phyloP scores from a whole-genome alignment of 2,888 invertebrate species.

The Diploptera punctata region DNA sequence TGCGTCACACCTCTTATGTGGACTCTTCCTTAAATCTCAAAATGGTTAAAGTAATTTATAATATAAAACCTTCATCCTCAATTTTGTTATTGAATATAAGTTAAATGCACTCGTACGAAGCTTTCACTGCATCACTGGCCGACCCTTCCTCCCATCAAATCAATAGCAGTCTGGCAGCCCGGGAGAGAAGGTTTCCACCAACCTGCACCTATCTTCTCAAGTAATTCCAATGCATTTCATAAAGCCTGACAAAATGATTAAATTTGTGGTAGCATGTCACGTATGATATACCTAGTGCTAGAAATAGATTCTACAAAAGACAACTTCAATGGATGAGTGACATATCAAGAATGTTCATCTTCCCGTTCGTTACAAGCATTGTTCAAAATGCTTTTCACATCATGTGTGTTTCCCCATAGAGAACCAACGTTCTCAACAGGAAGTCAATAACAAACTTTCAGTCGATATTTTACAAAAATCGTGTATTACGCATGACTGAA shows the following conservation, averaged over 20 bases:
- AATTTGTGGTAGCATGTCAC: neutral
- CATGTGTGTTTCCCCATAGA: neutral
- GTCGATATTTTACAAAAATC: too few relatives aligned
- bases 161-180: conserved; percentile 16
- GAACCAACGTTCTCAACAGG: too few relatives aligned
- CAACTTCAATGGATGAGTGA: neutral
- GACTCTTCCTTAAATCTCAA: too few relatives aligned
- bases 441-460: too few relatives aligned
- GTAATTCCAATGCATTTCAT: conserved; percentile 5
- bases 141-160: conserved; percentile 15
- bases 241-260: conserved; percentile 6
- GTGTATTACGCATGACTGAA: too few relatives aligned
- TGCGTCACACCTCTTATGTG: too few relatives aligned
- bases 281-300: neutral
- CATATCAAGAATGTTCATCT: neutral
- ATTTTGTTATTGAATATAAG: too few relatives aligned
- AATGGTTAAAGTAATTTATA: too few relatives aligned
- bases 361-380: neutral
- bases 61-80: too few relatives aligned
- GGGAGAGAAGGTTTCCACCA: neutral
- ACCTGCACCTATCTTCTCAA: neutral
- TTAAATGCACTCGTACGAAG: too few relatives aligned
- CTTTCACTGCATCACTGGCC: too few relatives aligned
- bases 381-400: neutral
- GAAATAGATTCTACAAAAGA: neutral